Conservation (phyloP, 2,888 invertebrate genomes). For the Bunonema sp. region DNA sequence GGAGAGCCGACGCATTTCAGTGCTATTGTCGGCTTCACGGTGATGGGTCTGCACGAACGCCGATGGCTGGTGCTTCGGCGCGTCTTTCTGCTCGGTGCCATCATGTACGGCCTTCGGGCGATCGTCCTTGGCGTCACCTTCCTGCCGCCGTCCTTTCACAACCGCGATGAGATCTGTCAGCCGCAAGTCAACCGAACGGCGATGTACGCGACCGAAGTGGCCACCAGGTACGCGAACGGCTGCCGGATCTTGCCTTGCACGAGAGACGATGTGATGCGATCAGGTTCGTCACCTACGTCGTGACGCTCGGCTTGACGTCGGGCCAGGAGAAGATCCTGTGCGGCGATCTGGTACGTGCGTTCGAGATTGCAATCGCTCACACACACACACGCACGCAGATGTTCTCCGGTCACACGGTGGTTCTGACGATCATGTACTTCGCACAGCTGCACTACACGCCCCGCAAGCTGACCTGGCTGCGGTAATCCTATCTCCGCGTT, state of each 20-base stretch:
- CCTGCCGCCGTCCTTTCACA: slow-evolving; percentile 39
- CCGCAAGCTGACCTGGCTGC: slow-evolving; percentile 19
- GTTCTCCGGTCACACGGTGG: slow-evolving; percentile 32
- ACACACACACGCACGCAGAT: no score
- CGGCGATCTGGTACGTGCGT: slow-evolving; percentile 43
- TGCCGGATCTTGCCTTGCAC: no score
- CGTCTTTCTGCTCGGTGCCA: slow-evolving; percentile 33
- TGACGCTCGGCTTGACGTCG: slow-evolving; percentile 38
- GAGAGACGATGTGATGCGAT: no score
- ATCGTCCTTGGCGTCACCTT: slow-evolving; percentile 33
- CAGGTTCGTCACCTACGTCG: slow-evolving; percentile 36
- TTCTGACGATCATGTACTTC: slow-evolving; percentile 41
- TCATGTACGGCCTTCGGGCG: slow-evolving; percentile 31
- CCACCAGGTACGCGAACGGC: slow-evolving; percentile 15
- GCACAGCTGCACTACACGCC: slow-evolving; percentile 39
- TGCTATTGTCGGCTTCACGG: slow-evolving; percentile 32
- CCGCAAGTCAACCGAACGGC: slow-evolving; percentile 37
- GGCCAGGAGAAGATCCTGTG: slow-evolving; percentile 43
- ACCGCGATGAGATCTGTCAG: slow-evolving; percentile 35
- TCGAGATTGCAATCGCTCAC: no score
- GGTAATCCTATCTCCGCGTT: slow-evolving; percentile 9
- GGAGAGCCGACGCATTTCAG: no score
- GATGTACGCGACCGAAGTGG: slow-evolving; percentile 38
- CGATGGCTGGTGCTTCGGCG: slow-evolving; percentile 36
- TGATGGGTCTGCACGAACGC: slow-evolving; percentile 34